Percentiles rank a stretch among this genome's conserved stretches.
phyloP scores from a whole-genome alignment of 2,888 invertebrate species.

The Acanthoscelides obtectus region DNA sequence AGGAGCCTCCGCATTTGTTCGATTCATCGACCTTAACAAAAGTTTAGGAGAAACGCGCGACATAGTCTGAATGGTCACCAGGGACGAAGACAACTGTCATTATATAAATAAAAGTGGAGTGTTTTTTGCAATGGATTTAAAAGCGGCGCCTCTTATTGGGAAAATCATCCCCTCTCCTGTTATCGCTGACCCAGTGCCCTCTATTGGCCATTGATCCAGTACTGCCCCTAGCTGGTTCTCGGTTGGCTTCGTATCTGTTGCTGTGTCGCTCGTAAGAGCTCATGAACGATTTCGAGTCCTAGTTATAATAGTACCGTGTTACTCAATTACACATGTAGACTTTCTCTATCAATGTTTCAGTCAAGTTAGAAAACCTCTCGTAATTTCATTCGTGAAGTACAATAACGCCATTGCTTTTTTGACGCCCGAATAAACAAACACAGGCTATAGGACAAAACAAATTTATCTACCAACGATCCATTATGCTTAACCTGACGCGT shows the following conservation, averaged over 20 bases:
- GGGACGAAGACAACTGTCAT: background rate
- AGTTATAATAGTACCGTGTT: constrained; percentile 18
- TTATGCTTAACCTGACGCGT: no score
- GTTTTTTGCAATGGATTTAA: constrained; percentile 20
- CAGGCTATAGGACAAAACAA: no score
- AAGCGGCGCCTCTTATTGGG: constrained; percentile 35
- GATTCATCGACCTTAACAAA: background rate
- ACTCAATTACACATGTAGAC: background rate
- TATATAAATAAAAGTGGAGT: background rate
- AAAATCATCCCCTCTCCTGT: constrained; percentile 35
- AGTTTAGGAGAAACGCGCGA: background rate
- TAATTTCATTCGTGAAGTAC: background rate
- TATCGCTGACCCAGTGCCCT: constrained; percentile 38
- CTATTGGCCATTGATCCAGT: constrained; percentile 13
- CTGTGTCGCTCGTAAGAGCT: constrained; percentile 36
- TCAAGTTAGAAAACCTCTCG: background rate
- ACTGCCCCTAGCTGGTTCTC: constrained; percentile 15
- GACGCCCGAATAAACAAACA: no score
- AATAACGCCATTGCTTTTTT: no score
- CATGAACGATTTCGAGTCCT: constrained; percentile 38
- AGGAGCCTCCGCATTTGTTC: no score
- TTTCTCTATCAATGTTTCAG: background rate
- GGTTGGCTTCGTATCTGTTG: constrained; percentile 30
- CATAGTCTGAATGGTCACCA: background rate
- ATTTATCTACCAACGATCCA: no score